Conservation (phyloP, 2,888 invertebrate genomes). For the Tholera decimalis region DNA sequence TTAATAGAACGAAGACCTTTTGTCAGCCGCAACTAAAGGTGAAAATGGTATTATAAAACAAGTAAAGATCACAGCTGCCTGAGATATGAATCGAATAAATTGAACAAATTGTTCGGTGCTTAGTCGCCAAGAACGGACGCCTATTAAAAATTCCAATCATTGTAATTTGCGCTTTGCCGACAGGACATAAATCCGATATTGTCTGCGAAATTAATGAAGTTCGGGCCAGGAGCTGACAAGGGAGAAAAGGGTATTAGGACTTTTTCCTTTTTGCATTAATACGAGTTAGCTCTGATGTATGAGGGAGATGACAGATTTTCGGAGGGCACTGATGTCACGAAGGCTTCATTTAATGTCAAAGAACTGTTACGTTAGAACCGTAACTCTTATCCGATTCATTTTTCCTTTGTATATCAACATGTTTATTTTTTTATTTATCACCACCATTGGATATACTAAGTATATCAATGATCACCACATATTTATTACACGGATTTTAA, state of each 20-base stretch:
- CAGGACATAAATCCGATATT: slow-evolving; percentile 63
- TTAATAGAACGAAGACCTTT: slow-evolving; percentile 26
- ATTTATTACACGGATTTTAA: no score
- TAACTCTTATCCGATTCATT: background rate
- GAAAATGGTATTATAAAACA: slow-evolving; percentile 2
- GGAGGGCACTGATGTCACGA: slow-evolving; percentile 1
- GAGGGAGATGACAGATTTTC: slow-evolving; percentile 22
- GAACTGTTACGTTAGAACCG: background rate
- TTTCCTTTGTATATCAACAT: background rate
- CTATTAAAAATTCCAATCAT: slow-evolving; percentile 66
- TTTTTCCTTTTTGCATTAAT: slow-evolving; percentile 44
- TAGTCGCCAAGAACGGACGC: slow-evolving; percentile 38
- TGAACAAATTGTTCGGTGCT: slow-evolving; percentile 36
- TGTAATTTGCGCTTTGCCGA: slow-evolving; percentile 53
- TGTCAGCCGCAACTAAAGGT: slow-evolving; percentile 6
- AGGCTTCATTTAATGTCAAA: slow-evolving; percentile 22
- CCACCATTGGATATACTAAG: no score
- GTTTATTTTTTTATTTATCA: background rate
- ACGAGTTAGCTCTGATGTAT: slow-evolving; percentile 38
- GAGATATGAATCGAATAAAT: slow-evolving; percentile 41
- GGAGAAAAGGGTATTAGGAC: slow-evolving; percentile 49
- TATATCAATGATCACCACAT: no score
- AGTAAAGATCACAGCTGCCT: background rate
- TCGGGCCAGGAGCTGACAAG: slow-evolving; percentile 49
- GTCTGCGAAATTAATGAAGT: slow-evolving; percentile 66